These are phyloP conservation scores for Spialia ferax DNA, from an alignment of 2,888 invertebrate species.

Conservation along the genomic window DNA sequence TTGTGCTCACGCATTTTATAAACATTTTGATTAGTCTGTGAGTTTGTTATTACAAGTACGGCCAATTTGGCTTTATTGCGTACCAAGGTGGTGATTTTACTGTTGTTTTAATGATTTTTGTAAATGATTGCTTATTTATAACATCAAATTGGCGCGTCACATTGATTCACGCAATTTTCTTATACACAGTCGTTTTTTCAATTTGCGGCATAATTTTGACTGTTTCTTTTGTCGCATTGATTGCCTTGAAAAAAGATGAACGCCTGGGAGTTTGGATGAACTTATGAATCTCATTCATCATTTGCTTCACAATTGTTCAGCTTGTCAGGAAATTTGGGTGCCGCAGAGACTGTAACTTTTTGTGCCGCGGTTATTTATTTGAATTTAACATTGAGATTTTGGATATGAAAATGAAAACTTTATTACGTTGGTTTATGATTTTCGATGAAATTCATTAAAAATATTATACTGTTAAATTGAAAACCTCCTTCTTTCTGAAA, in stretches of 20 bases:
- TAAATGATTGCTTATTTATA: not conserved
- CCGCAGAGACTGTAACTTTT: too few relatives aligned
- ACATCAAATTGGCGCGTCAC: not conserved
- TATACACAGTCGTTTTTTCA: too few relatives aligned
- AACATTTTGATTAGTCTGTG: conserved; percentile 25
- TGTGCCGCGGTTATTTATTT: too few relatives aligned
- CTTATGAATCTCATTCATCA: not conserved
- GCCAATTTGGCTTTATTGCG: conserved; percentile 1
- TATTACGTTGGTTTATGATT: too few relatives aligned
- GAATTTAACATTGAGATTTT: too few relatives aligned
- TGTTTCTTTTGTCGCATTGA: too few relatives aligned
- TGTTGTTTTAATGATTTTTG: conserved; percentile 11
- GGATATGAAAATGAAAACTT: too few relatives aligned
- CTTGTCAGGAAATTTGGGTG: not conserved
- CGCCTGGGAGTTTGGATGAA: not conserved
- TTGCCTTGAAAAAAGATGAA: not conserved
- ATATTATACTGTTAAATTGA: too few relatives aligned
- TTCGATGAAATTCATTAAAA: too few relatives aligned
- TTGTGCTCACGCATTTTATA: conserved; percentile 27
- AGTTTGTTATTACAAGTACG: conserved; percentile 16
- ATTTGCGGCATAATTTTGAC: too few relatives aligned
- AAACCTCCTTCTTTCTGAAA: too few relatives aligned
- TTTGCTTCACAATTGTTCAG: not conserved
- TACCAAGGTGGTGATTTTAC: not conserved
- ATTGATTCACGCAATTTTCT: too few relatives aligned